These are phyloP conservation scores for Limnephilus auricula DNA, from an alignment of 2,888 invertebrate species.

Conservation along the genomic window DNA sequence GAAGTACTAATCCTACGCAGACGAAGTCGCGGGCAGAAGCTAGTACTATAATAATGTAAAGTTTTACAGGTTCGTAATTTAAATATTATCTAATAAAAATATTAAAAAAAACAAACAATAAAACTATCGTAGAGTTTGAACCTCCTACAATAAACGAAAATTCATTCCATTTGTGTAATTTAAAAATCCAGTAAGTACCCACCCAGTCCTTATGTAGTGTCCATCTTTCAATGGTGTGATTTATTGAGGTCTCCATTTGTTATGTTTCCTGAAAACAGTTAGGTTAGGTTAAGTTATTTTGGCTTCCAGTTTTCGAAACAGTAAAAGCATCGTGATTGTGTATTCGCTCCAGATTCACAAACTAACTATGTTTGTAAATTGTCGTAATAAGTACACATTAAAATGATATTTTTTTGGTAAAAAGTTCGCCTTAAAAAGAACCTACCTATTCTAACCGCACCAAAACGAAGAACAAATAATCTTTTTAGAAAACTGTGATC, in stretches of 20 bases:
- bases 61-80: no score
- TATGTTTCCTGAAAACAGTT: slow-evolving; percentile 6
- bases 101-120: not conserved
- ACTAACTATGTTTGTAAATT: no score
- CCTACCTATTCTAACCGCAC: no score
- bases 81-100: no score
- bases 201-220: slow-evolving; percentile 14
- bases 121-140: slow-evolving; percentile 24
- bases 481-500: no score
- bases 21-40: no score
- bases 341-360: not conserved
- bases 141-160: not conserved
- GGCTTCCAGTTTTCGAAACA: not conserved
- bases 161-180: slow-evolving; percentile 49
- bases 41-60: no score
- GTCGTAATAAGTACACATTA: no score
- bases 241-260: slow-evolving; percentile 36
- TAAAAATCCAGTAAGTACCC: slow-evolving; percentile 37
- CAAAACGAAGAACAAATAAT: no score
- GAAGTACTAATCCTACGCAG: no score
- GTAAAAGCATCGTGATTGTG: not conserved
- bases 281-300: slow-evolving; percentile 3
- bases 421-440: no score
- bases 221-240: slow-evolving; percentile 53
- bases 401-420: no score